A percentile compares a stretch with the other conserved stretches of the same genome.
These are phyloP conservation scores for Tragelaphus imberbis DNA, from an alignment of 2,113 vertebrate species.

Conservation along the genomic window DNA sequence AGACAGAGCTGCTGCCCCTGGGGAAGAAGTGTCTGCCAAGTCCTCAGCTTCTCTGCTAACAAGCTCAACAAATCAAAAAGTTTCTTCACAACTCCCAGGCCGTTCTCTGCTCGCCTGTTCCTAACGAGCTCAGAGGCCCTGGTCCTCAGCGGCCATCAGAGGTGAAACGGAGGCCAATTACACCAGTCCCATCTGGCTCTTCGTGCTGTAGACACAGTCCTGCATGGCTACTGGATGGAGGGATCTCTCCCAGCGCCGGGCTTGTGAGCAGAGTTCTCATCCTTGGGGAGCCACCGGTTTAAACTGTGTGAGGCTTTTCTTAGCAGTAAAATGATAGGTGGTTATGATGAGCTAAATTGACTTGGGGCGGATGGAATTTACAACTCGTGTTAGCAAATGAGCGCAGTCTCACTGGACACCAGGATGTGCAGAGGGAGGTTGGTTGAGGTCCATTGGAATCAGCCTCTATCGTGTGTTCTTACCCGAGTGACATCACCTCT, in stretches of 20 bases:
- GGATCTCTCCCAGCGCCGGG: accelerated
- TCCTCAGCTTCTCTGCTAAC: not conserved
- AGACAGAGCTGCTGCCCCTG: not conserved
- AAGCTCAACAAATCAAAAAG: not conserved
- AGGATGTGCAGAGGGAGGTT: not conserved
- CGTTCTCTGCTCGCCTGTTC: not conserved
- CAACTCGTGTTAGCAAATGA: not conserved
- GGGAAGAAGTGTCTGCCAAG: not conserved
- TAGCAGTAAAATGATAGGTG: not conserved
- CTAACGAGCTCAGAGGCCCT: not conserved
- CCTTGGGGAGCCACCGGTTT: not conserved
- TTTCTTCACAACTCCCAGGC: not conserved
- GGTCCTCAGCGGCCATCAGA: not conserved
- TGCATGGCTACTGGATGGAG: accelerated
- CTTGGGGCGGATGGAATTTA: not conserved
- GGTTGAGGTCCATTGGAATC: too few relatives aligned
- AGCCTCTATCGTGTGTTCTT: not conserved
- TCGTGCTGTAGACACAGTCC: not conserved
- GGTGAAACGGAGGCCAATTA: not conserved
- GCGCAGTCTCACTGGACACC: accelerated
- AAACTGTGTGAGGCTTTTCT: not conserved
- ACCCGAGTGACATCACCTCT: not conserved
- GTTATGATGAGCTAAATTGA: not conserved
- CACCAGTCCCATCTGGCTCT: not conserved
- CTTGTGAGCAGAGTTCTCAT: not conserved